Percentiles rank a stretch among this genome's conserved stretches.
phyloP scores from a whole-genome alignment of 2,113 vertebrate genomes.

The Mandrillus leucophaeus region DNA sequence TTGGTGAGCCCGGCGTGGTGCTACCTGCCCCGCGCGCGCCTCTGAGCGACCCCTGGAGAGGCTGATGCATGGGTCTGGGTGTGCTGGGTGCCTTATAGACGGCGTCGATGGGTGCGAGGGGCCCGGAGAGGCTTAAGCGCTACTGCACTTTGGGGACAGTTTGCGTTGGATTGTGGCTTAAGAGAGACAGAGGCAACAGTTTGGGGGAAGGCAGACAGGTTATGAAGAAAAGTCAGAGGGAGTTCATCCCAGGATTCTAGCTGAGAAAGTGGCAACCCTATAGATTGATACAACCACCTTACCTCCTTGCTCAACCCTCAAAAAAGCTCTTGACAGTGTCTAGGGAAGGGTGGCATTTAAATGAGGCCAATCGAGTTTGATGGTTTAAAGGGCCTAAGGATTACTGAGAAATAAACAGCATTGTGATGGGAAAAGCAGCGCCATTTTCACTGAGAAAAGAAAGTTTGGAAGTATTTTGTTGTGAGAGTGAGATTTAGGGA shows the following conservation, averaged over 20 bases:
- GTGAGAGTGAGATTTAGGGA: background rate
- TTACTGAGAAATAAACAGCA: background rate
- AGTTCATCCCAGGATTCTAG: background rate
- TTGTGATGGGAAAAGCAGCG: background rate
- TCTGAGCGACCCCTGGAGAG: background rate
- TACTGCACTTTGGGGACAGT: background rate
- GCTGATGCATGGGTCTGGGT: background rate
- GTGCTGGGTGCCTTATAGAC: background rate
- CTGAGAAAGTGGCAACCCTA: slow-evolving; percentile 12
- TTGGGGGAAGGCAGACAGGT: slow-evolving; percentile 7
- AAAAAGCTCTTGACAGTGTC: background rate
- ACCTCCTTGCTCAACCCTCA: rapidly evolving
- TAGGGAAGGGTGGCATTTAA: background rate
- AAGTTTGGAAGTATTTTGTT: slow-evolving; percentile 59
- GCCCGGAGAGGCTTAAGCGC: background rate
- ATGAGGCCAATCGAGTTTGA: background rate
- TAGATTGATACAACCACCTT: background rate
- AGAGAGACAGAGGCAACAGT: slow-evolving; percentile 13
- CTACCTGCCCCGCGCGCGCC: background rate
- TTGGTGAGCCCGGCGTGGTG: background rate
- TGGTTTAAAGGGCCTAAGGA: background rate
- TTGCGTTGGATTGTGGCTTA: background rate
- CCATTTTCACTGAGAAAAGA: slow-evolving; percentile 34
- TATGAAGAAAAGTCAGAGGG: slow-evolving; percentile 21
- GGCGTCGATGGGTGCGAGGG: background rate